phyloP scores from a whole-genome alignment of 2,888 invertebrate species.

The Hyles lineata region DNA sequence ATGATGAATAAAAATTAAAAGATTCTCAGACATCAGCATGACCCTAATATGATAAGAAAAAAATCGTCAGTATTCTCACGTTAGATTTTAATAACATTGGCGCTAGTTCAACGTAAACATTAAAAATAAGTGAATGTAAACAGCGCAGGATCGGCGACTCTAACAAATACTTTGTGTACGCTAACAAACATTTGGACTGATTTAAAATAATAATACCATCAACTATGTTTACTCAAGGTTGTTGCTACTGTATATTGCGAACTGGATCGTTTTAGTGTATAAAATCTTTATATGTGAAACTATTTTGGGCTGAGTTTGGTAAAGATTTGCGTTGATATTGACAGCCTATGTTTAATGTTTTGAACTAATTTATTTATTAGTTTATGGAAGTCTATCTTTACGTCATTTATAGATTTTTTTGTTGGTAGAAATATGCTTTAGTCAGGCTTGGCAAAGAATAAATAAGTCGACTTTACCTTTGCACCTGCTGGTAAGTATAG shows the following conservation, averaged over 20 bases:
- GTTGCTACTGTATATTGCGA: slow-evolving; percentile 9
- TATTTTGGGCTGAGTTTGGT: slow-evolving; percentile 15
- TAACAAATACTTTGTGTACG: slow-evolving; percentile 19
- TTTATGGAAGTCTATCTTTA: too few species aligned
- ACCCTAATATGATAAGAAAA: slow-evolving; percentile 26
- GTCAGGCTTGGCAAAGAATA: too few species aligned
- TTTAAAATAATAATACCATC: slow-evolving; percentile 20
- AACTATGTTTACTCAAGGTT: slow-evolving; percentile 20
- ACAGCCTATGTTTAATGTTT: background rate
- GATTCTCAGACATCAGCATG: background rate
- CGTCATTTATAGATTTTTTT: too few species aligned
- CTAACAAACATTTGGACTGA: slow-evolving; percentile 23
- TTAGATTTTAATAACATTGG: slow-evolving; percentile 43
- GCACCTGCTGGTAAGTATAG: too few species aligned
- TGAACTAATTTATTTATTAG: too few species aligned
- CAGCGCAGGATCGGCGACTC: slow-evolving; percentile 19
- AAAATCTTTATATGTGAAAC: slow-evolving; percentile 18
- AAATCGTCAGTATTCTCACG: slow-evolving; percentile 28
- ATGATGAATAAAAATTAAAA: too few species aligned
- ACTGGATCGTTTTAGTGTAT: slow-evolving; percentile 31
- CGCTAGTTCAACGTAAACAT: slow-evolving; percentile 57
- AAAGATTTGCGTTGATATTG: slow-evolving; percentile 32
- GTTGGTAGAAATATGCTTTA: too few species aligned
- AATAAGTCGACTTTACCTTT: too few species aligned
- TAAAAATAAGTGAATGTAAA: slow-evolving; percentile 39